phyloP scores from a whole-genome alignment of 2,113 vertebrate genomes.

The Alectura lathami region DNA sequence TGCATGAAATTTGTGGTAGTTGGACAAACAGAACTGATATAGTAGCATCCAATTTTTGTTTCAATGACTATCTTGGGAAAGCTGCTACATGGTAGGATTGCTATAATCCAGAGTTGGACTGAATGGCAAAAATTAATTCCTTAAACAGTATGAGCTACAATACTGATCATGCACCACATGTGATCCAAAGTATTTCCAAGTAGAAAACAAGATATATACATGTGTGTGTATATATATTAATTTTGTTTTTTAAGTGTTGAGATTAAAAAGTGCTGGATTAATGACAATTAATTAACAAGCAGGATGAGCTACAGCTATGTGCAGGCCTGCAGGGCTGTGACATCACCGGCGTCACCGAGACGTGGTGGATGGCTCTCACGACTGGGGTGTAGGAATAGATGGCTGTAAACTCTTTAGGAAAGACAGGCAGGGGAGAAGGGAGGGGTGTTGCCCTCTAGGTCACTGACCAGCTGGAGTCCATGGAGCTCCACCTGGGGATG shows the following conservation, averaged over 20 bases:
- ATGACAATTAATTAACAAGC: no score
- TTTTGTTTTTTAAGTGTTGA: fast-evolving
- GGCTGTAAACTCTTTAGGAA: no score
- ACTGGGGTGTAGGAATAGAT: no score
- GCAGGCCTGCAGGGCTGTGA: no score
- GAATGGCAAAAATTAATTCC: not conserved
- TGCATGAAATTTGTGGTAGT: not conserved
- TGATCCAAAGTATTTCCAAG: not conserved
- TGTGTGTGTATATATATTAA: no score
- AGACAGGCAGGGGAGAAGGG: no score
- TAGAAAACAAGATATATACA: not conserved
- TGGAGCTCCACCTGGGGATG: no score
- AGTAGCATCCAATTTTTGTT: not conserved
- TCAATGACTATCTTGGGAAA: not conserved
- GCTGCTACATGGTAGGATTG: not conserved
- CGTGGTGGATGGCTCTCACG: no score
- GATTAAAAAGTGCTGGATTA: not conserved
- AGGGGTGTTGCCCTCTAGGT: no score
- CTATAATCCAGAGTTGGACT: not conserved
- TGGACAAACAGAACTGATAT: not conserved
- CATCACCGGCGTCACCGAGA: no score
- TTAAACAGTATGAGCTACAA: not conserved
- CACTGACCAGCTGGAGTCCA: no score
- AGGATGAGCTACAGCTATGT: no score
- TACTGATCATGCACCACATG: not conserved